Percentiles rank a stretch among this genome's conserved stretches.
These are phyloP conservation scores for Patella pellucida DNA, from an alignment of 2,888 invertebrate genomes.

Conservation along the genomic window DNA sequence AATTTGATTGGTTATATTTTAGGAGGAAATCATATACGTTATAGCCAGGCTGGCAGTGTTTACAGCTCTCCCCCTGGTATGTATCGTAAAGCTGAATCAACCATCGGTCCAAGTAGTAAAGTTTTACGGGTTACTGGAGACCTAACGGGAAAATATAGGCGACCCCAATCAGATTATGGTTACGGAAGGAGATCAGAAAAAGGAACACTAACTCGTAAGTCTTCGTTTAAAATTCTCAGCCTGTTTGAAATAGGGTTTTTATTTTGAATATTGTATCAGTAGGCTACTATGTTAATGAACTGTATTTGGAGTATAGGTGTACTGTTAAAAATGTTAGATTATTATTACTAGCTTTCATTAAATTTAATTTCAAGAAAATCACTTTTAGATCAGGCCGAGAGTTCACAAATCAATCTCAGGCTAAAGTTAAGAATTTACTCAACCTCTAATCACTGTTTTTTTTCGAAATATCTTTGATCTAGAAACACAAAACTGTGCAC, in stretches of 20 bases:
- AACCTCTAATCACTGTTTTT: too few relatives aligned
- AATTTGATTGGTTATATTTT: slow-evolving; percentile 20
- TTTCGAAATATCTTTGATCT: too few relatives aligned
- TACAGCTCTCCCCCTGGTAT: slow-evolving; percentile 57
- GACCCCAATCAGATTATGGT: slow-evolving; percentile 52
- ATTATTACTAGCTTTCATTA: neutral
- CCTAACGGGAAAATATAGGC: slow-evolving; percentile 54
- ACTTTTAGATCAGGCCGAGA: too few relatives aligned
- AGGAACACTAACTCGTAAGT: slow-evolving; percentile 60
- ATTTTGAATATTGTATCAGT: neutral
- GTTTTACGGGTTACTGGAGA: slow-evolving; percentile 59
- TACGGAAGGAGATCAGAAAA: slow-evolving; percentile 48
- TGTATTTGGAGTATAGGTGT: neutral
- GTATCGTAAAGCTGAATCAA: slow-evolving; percentile 42
- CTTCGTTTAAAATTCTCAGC: neutral
- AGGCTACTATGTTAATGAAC: neutral
- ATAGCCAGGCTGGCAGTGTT: slow-evolving; percentile 49
- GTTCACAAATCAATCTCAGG: too few relatives aligned
- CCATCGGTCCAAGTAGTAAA: slow-evolving; percentile 47
- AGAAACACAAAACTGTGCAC: too few relatives aligned
- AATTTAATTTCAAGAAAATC: neutral
- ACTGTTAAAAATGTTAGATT: too few relatives aligned
- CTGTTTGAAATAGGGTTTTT: neutral
- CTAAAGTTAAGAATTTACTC: too few relatives aligned
- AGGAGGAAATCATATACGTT: slow-evolving; percentile 56